Percentiles rank a stretch among this genome's conserved stretches.
These are phyloP conservation scores for Poicephalus meyeri DNA, from an alignment of 2,113 vertebrate species.

Conservation along the genomic window DNA sequence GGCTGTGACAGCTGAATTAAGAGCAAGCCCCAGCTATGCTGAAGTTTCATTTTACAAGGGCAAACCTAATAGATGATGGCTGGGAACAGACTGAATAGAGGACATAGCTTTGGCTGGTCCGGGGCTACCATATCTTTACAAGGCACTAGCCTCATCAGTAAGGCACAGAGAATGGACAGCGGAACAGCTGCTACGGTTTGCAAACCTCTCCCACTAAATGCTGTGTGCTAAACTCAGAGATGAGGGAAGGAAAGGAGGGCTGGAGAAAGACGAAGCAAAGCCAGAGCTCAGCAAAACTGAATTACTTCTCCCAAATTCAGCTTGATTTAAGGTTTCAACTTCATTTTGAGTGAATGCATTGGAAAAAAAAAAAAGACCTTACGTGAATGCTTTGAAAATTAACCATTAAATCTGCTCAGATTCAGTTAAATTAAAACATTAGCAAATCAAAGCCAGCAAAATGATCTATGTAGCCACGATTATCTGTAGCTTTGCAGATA, in stretches of 20 bases:
- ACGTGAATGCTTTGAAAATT: background rate
- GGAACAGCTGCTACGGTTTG: background rate
- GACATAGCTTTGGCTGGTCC: background rate
- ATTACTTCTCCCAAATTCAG: background rate
- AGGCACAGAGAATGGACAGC: background rate
- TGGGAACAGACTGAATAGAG: background rate
- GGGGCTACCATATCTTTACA: background rate
- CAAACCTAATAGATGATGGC: background rate
- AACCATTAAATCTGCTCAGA: background rate
- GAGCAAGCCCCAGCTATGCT: background rate
- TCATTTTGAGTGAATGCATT: background rate
- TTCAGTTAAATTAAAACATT: background rate
- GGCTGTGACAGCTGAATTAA: background rate
- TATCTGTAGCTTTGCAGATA: background rate
- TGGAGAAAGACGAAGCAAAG: background rate
- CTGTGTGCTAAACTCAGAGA: background rate
- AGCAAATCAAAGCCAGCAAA: background rate
- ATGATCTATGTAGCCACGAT: background rate
- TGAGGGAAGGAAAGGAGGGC: background rate
- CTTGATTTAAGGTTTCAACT: conserved; percentile 1
- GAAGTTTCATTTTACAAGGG: background rate
- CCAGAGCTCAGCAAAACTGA: conserved; percentile 24
- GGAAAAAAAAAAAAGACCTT: background rate
- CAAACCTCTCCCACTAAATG: background rate
- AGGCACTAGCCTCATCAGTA: background rate